Evolutionary conservation across 2,797 vertebrate species (phyloP).

Genomic region (Sebastes nivosus): DNA sequence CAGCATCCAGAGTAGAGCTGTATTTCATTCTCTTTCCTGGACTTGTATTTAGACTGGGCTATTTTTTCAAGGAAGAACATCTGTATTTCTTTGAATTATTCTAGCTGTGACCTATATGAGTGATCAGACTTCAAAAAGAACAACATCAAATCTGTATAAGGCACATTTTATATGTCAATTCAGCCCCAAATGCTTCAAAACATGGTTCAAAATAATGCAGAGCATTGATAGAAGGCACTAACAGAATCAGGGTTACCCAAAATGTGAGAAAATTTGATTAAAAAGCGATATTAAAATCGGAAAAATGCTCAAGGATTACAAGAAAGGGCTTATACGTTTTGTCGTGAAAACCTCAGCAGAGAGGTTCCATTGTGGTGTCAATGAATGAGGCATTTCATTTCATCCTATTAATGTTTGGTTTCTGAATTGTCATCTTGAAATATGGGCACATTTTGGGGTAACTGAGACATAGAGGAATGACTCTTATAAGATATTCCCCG

Average conservation of each 20-base stretch:
- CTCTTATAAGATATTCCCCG: not conserved
- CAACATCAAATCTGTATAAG: too few relatives aligned
- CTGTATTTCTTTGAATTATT: not conserved
- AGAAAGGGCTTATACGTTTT: not conserved
- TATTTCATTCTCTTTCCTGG: not conserved
- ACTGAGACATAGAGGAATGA: not conserved
- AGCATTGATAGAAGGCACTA: not conserved
- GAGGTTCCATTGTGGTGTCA: too few relatives aligned
- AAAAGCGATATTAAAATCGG: not conserved
- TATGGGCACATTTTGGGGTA: not conserved
- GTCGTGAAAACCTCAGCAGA: too few relatives aligned
- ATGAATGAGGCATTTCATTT: too few relatives aligned
- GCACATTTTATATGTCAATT: not conserved
- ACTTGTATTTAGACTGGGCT: not conserved
- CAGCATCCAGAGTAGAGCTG: not conserved
- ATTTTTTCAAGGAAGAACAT: not conserved
- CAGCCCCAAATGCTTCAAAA: not conserved
- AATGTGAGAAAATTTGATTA: not conserved
- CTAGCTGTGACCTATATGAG: not conserved
- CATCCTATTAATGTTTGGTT: not conserved
- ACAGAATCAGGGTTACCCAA: not conserved
- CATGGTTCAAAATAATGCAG: not conserved
- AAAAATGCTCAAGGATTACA: not conserved
- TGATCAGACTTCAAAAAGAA: not conserved
- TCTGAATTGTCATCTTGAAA: not conserved